phyloP scores from a whole-genome alignment of 92 coral and sea anemone species.

The Plumapathes pennacea region DNA sequence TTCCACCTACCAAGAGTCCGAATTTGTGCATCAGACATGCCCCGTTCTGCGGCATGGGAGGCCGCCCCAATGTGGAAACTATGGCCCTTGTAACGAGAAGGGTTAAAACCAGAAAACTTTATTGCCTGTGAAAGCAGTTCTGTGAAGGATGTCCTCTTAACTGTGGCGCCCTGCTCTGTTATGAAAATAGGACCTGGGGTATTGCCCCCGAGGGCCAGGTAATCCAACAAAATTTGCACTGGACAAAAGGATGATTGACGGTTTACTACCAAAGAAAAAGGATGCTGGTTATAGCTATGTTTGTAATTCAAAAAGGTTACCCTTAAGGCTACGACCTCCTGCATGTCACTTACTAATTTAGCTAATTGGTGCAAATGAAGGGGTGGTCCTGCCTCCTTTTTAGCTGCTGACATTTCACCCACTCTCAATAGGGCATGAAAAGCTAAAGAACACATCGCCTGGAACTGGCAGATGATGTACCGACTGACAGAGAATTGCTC shows the following conservation, averaged over 20 bases:
- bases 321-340: conserved; percentile 12
- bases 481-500: neutral
- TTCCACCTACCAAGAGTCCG: conserved; percentile 38
- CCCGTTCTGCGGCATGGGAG: conserved; percentile 35
- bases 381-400: conserved; percentile 1
- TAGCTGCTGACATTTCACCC: conserved; percentile 33
- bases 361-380: conserved; percentile 19
- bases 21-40: conserved; percentile 36
- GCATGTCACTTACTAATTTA: conserved; percentile 1
- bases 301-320: conserved; percentile 8
- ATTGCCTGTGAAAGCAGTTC: conserved; percentile 3
- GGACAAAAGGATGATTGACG: conserved; percentile 18
- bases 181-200: conserved; percentile 15
- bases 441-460: conserved; percentile 34
- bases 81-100: conserved; percentile 17
- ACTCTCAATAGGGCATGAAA: conserved; percentile 28
- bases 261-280: conserved; percentile 19
- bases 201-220: conserved; percentile 6
- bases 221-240: conserved; percentile 3
- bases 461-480: conserved; percentile 12
- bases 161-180: conserved; percentile 2
- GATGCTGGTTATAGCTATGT: conserved; percentile 31
- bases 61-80: conserved; percentile 53
- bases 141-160: conserved; percentile 13
- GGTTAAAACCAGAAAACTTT: conserved; percentile 15